These are phyloP conservation scores for Poeciliopsis prolifica DNA, from an alignment of 2,113 vertebrate species.

Conservation along the genomic window DNA sequence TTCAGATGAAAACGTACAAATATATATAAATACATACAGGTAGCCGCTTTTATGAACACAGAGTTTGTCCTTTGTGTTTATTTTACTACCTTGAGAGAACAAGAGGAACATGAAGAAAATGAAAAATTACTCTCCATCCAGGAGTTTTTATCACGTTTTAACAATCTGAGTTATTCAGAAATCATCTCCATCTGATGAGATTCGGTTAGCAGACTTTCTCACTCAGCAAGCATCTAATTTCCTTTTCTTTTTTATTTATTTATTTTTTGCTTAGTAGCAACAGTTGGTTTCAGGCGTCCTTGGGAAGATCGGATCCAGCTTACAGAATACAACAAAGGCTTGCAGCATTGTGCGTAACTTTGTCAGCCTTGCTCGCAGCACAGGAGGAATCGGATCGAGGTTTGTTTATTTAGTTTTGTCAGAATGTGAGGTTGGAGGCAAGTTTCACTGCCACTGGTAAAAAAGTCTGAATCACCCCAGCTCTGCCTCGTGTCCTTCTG, in stretches of 20 bases:
- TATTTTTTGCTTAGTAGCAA: background rate
- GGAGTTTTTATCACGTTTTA: background rate
- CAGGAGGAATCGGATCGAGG: background rate
- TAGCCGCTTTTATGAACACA: background rate
- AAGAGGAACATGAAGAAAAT: background rate
- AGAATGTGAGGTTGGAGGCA: background rate
- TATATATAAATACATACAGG: too few species aligned
- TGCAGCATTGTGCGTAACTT: background rate
- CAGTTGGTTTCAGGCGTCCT: background rate
- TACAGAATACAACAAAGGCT: background rate
- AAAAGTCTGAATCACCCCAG: background rate
- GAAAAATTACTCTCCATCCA: background rate
- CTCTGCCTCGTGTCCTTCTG: too few species aligned
- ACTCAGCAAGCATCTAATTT: background rate
- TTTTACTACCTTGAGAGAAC: slow-evolving; percentile 1
- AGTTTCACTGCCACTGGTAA: background rate
- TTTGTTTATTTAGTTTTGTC: background rate
- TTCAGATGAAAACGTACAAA: background rate
- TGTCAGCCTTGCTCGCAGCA: background rate
- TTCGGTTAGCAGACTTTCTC: background rate
- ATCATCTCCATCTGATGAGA: background rate
- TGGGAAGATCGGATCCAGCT: background rate
- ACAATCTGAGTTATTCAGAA: too few species aligned
- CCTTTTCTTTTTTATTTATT: background rate
- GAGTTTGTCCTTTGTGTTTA: background rate